Conservation (phyloP, 92 coral and sea anemone species). For the Zoanthus gigantus region DNA sequence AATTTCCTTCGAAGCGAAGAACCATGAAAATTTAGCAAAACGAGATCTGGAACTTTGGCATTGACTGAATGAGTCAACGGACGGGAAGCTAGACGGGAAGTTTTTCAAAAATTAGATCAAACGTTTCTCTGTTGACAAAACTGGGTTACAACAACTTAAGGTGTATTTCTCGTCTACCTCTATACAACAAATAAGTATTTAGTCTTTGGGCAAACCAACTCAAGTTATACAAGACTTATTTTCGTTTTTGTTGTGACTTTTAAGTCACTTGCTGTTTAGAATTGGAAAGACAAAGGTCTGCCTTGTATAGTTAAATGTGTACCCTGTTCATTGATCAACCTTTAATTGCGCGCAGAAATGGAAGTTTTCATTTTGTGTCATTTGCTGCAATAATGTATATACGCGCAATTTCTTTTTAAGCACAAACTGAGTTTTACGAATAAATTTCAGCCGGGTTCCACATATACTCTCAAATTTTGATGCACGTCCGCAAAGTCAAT, state of each 20-base stretch:
- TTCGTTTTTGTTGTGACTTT: background rate
- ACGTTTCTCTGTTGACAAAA: background rate
- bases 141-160: background rate
- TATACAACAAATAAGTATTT: background rate
- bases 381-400: background rate
- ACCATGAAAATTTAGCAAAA: background rate
- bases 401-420: slow-evolving; percentile 7
- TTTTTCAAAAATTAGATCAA: background rate
- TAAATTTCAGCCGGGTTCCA: background rate
- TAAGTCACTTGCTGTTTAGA: background rate
- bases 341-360: slow-evolving; percentile 32
- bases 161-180: background rate
- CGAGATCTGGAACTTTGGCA: background rate
- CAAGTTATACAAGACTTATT: background rate
- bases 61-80: background rate
- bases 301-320: background rate
- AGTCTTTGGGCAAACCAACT: background rate
- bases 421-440: background rate
- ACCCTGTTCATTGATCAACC: slow-evolving; percentile 2
- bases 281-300: background rate
- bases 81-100: background rate
- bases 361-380: slow-evolving; percentile 12
- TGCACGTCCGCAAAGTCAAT: background rate
- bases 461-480: background rate
- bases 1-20: background rate